Evolutionary conservation across 2,888 invertebrate species (phyloP), one percentile per base, ranked within the genome.

Genomic region (Caenorhabditis sp.): DNA sequence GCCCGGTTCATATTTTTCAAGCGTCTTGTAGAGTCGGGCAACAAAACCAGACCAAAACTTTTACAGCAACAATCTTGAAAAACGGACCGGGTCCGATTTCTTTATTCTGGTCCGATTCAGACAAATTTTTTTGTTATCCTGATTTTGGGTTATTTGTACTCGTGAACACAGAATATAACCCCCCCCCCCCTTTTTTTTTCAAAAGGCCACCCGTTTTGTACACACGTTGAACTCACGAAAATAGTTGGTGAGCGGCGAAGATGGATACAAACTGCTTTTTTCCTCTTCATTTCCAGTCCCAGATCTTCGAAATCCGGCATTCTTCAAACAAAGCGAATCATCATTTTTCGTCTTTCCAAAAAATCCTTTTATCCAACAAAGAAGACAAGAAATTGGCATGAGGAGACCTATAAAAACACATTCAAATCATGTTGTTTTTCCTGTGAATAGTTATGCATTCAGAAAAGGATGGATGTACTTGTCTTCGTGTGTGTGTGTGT

Each of bases 271-370:
- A 62, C 70, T 66, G 23, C 66, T 71, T 37, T 62, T 43, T 51
- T 71, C 70, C 21, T 71, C 70, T 24, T 71, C 70, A 54, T 66
- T 71, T 24, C 66, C 70, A n/a, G 54, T 63, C 12, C 63, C 66
- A 51, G 62, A 55, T 14, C 70, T 37, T 62, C 70, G 62, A 59
- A 54, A 59, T 51, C 55, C 31, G 6, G 65, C 43, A 17, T 62
- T 57, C 58, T 60, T 69, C 5, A 66, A 71, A 23, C 66, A n/a
- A 19, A 55, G 36, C 8, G 50, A 14, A 50, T 62, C 55, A n/a
- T 62, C 62, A 27, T 59, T 19, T 59, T 71, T 71, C 0, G 63
- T 59, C 3, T 55, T 53, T 4, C 66, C 62, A 24, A 59, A 70
- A 12, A 58, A 62, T 10, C 66, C 70, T 8, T 49, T 71, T 31